Evolutionary conservation across 2,113 vertebrate species (phyloP).

Genomic region (Actinemys pallida): DNA sequence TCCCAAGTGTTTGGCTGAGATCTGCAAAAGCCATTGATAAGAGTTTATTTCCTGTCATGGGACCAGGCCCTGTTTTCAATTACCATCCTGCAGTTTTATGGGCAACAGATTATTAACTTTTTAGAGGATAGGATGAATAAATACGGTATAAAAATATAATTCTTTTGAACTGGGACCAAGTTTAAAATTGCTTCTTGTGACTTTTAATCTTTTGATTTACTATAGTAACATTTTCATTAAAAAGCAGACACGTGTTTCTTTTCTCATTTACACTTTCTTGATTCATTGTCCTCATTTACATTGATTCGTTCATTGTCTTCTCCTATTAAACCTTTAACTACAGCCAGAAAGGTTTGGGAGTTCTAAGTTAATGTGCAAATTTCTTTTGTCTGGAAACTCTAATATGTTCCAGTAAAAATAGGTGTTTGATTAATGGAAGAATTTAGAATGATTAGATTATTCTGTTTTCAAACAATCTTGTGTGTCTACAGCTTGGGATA

Average conservation of each 20-base stretch:
- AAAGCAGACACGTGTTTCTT: neutral
- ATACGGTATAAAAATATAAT: neutral
- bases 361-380: neutral
- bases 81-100: conserved; percentile 32
- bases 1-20: conserved; percentile 35
- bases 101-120: conserved; percentile 46
- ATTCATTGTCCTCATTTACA: conserved; percentile 14
- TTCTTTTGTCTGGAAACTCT: conserved; percentile 2
- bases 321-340: neutral
- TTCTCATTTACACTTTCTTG: neutral
- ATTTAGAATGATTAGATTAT: neutral
- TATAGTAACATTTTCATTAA: conserved; percentile 16
- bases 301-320: neutral
- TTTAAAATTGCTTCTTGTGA: conserved; percentile 25
- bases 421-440: neutral
- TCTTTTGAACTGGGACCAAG: conserved; percentile 3
- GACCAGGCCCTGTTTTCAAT: conserved; percentile 55
- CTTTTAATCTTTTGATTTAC: neutral
- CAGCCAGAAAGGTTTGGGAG: neutral
- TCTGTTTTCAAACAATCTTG: neutral
- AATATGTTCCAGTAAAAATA: neutral
- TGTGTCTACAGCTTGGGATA: neutral
- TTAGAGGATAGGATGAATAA: conserved; percentile 31
- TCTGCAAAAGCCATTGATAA: conserved; percentile 60
- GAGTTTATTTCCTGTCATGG: conserved; percentile 48